These are phyloP conservation scores for Urocitellus parryii DNA, from an alignment of 2,113 vertebrate species.

Conservation along the genomic window DNA sequence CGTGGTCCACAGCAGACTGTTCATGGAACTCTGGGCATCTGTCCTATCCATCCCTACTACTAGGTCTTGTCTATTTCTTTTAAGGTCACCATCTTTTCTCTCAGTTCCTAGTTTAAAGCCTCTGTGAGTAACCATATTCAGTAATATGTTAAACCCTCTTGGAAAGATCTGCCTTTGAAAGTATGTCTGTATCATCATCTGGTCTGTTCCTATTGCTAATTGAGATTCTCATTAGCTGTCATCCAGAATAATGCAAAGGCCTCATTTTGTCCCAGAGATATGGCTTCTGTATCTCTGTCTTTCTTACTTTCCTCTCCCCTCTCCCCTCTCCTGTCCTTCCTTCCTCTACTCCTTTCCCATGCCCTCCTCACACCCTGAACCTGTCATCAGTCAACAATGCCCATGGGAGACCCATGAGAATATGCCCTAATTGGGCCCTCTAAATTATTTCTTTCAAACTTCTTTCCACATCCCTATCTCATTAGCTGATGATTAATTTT, in stretches of 20 bases:
- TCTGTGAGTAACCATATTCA: not conserved
- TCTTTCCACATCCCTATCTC: slow-evolving; percentile 62
- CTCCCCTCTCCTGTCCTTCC: no score
- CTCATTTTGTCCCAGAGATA: not conserved
- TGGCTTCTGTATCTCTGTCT: not conserved
- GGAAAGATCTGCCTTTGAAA: not conserved
- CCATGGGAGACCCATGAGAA: not conserved
- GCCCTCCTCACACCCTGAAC: not conserved
- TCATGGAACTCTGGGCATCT: no score
- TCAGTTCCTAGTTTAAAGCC: not conserved
- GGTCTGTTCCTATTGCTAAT: not conserved
- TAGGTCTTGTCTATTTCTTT: not conserved
- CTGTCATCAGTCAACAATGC: not conserved
- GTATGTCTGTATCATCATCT: not conserved
- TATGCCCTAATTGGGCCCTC: slow-evolving; percentile 53
- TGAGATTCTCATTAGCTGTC: not conserved
- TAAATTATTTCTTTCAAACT: slow-evolving; percentile 67
- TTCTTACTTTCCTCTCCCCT: not conserved
- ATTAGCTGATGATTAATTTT: slow-evolving; percentile 76
- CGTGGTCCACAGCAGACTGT: accelerated
- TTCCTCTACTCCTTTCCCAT: accelerated
- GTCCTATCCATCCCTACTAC: not conserved
- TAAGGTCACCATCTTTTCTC: not conserved
- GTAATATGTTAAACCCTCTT: not conserved
- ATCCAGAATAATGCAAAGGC: not conserved